Evolutionary conservation across 2,113 vertebrate genomes (phyloP), one percentile per base, ranked within the genome.

Genomic region (Phylloscopus whistleri): DNA sequence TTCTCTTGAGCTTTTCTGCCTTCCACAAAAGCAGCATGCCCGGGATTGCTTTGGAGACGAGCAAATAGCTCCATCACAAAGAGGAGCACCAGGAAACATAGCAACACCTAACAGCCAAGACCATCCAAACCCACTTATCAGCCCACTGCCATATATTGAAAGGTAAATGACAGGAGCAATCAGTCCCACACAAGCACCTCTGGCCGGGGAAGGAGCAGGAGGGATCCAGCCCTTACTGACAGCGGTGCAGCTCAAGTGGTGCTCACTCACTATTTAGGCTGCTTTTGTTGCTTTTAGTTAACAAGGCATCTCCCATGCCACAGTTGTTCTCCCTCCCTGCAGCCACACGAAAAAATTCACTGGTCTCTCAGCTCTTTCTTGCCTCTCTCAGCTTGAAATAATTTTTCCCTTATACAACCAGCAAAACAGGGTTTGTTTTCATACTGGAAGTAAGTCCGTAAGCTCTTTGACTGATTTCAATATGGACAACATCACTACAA

Each of bases 281-380:
- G 43, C 7, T 79, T 92, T 31, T 28, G n/a, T 26, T 66, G 31
- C 37, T 90, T 84, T 79, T 68, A 39, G 0, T 51, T 72, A 51
- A 59, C 0, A 6, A 5, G 0, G 0, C 5, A 7, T 18, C 73
- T 66, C 13, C 0, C 60, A 37, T 17, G 8, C 26, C 0, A 1
- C 31, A 46, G 6, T 11, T 28, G 6, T 39, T 68, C 53, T 46
- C 35, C 7, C 16, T 72, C 53, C 62, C 43, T n/a, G 27, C 21
- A 44, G 70, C 62, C 62, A 39, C 39, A 3, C 8, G 9, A 43
- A 48, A 79, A 39, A 6, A 30, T 33, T 27, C 0, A 0, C 46
- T 14, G 22, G 30, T 37, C 14, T 18, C 35, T 35, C 4, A 2
- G 6, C 31, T 62, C 27, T 60, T 64, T 48, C 22, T 69, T 70